A percentile compares a stretch with the other conserved stretches of the same genome.
These are phyloP conservation scores for Camelus dromedarius DNA, from an alignment of 2,113 vertebrate species.

Conservation along the genomic window DNA sequence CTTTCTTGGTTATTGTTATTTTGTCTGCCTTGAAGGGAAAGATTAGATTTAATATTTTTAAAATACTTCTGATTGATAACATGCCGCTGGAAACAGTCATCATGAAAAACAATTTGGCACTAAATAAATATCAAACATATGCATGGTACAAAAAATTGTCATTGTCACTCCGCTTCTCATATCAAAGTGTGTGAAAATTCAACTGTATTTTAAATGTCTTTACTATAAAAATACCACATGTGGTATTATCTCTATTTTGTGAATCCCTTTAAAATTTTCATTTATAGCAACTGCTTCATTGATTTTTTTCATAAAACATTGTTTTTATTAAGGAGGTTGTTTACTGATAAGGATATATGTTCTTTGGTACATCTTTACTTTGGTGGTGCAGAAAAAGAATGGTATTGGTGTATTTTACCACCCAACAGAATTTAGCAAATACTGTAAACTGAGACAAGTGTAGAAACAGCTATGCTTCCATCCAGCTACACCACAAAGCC, in stretches of 20 bases:
- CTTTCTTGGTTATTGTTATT: background rate
- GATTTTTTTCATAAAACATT: background rate
- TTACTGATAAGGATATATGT: background rate
- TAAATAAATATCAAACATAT: slow-evolving; percentile 6
- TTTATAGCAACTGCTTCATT: background rate
- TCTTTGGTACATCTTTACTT: slow-evolving; percentile 7
- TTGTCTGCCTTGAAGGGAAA: slow-evolving; percentile 27
- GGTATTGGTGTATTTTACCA: background rate
- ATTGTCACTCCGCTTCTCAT: background rate
- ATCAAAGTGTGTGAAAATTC: slow-evolving; percentile 8
- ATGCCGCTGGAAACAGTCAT: background rate
- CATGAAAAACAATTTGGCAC: background rate
- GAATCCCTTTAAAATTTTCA: slow-evolving; percentile 3
- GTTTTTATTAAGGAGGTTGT: background rate
- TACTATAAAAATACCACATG: background rate
- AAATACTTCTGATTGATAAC: background rate
- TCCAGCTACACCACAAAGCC: background rate
- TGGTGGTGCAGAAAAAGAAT: background rate
- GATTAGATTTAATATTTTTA: background rate
- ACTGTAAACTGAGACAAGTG: background rate
- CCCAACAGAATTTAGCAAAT: slow-evolving; percentile 41
- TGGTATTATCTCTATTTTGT: background rate
- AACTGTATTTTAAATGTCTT: background rate
- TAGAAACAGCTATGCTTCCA: background rate
- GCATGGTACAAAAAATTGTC: background rate